Evolutionary conservation across 1,140 invertebrate species (phyloP), one percentile per base, ranked within the genome.

Genomic region (Lerema accius): DNA sequence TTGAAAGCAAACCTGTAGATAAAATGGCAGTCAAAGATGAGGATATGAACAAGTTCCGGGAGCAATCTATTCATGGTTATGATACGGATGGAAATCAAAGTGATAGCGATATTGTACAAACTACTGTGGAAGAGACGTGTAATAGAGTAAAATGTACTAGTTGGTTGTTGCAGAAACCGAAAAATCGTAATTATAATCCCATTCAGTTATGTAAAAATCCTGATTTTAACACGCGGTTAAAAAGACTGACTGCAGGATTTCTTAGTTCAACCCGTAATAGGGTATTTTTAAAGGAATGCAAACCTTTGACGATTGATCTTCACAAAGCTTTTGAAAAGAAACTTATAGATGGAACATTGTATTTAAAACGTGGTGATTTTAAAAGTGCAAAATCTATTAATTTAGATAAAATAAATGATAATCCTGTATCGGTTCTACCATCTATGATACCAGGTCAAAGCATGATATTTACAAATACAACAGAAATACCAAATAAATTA

Each of bases 181-280:
- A 71, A 61, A 70, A 59, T 43, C 69, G 73, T 26, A 66, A 35
- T 5, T 90, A 90, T 40, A 84, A 83, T 67, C 81, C 85, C 0
- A 82, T 89, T 71, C 69, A 80, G 15, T 48, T 90, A 4, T 89
- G 88, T 48, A 89, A 89, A 66, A 90, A 90, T 67, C 88, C 88
- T 2, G 88, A 90, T 71, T 90, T 89, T 60, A 90, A 90, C 62
- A 90, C 84, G 3, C 65, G 84, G 40, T 69, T 90, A 46, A 89
- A 84, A 59, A 73, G 82, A 53, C 63, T 90, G 32, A 79, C 69
- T 0, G 71, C 73, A 5, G 84, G 80, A 1, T 90, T 89, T 63
- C 67, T 84, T 17, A 80, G 65, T 48, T 78, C 70, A 4, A 66
- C 69, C 15, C 71, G 73, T n/a, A 90, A 90, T 56, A 64, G 84